Base-by-base conservation (phyloP, 2,888 invertebrate genomes). In the Caenorhabditis afra region DNA sequence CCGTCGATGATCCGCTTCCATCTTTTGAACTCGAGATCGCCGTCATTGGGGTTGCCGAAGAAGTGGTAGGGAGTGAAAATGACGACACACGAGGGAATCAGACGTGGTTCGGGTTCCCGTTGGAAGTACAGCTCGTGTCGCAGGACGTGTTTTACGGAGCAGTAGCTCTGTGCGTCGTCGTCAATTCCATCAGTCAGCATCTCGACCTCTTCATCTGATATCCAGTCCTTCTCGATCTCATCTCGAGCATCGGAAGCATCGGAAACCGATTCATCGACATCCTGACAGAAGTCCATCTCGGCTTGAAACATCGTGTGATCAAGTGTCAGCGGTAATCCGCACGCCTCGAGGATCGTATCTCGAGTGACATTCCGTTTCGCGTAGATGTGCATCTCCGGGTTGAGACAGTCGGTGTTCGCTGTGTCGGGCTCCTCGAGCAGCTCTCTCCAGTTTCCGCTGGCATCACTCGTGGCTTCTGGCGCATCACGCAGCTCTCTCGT, bases 111-210 rank as follows among this genome's bases (percentile, higher is more conserved):
- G 0, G 59, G 7, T 11, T 77, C 71, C 10, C 68, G 58, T 58
- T 64, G 62, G n/a, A 74, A 74, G 22, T 74, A 23, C 14, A 74
- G 59, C 35, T 74, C 74, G 59, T 74, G 66, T 12, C 45, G 53
- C 3, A 47, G 35, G 14, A 65, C 59, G 53, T 74, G 58, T 7
- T 58, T 66, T 3, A 53, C 44, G 1, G 74, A 74, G n/a, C 44
- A 59, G 22, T 74, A 74, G 45, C 74, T 74, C 14, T 47, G 35
- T 8, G 66, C 66, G 59, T 74, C 74, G 11, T 66, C 66, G 45
- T 74, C 64, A 12, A 65, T 74, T 4, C 47, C 50, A 0, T n/a
- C 16, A 8, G 29, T 37, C 12, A 2, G 22, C n/a, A 35, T 8
- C 12, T 59, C 62, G 5, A 18, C 16, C 4, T 49, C 41, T 4